Base-by-base conservation (phyloP, 2,797 vertebrate genomes). In the Microctenopoma stevenorrisi region DNA sequence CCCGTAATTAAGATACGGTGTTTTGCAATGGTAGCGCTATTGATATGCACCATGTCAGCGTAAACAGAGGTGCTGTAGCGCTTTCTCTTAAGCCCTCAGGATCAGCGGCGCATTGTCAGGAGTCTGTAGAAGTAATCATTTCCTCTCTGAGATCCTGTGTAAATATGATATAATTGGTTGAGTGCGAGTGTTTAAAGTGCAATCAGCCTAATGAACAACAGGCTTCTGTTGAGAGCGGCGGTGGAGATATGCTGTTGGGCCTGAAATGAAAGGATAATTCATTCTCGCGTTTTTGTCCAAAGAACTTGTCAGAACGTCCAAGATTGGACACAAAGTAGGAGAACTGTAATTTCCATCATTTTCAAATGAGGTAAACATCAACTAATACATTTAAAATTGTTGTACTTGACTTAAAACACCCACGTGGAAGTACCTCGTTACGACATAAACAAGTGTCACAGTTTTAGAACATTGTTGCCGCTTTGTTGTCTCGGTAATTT, bases 191-290 rank as follows among this genome's bases (percentile, higher is more conserved):
- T 89, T 91, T 92, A 90, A 91, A 90, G 78, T 86, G 76, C 84
- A 91, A 92, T 94, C 91, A 92, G 78, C 46, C 59, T 90, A 88
- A 93, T 93, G 86, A 86, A 87, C 90, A 89, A 76, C 91, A 92
- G 86, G 86, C 88, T 91, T 89, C 89, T 88, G 90, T 89, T 76
- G 72, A 79, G 79, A 85, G 72, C 65, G 74, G 64, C 61, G 64
- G 57, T 58, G 62, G 56, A 66, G 76, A 81, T 85, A 86, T 84
- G 64, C 75, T 67, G 68, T 68, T 81, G 62, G 68, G 70, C 63
- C 69, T 13, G 81, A 86, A 64, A 78, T 78, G n/a, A 72, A 42
- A 14, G 13, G 40, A 14, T 42, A 79, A 18, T 51, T 67, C 68
- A 78, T 82, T 60, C 79, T 86, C 74, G 30, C 61, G 49, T 74